A percentile compares a stretch with the other conserved stretches of the same genome.
Evolutionary conservation across 2,888 invertebrate species (phyloP).

Genomic region (Himalopsyche tibetana): DNA sequence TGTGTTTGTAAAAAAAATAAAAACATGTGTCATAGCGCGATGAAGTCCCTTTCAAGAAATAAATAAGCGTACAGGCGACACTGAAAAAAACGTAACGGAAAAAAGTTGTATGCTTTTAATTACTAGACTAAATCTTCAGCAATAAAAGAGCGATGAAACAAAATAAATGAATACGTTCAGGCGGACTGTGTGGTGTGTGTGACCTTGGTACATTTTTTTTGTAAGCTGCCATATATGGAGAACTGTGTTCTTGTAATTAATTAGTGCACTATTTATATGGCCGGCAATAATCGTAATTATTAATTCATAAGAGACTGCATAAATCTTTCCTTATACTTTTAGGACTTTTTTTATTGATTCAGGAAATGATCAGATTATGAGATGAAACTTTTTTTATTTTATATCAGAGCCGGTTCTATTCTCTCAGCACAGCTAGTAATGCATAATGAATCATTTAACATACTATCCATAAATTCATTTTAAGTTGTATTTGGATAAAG

Average conservation of each 20-base stretch:
- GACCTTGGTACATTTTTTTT: constrained; percentile 7
- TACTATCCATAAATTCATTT: too few species aligned
- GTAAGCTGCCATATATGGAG: background rate
- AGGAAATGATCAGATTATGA: constrained; percentile 8
- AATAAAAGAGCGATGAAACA: background rate
- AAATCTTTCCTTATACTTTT: background rate
- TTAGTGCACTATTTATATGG: background rate
- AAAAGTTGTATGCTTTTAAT: constrained; percentile 9
- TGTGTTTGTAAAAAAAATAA: background rate
- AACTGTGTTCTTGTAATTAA: background rate
- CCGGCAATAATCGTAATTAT: constrained; percentile 10
- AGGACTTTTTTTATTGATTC: constrained; percentile 9
- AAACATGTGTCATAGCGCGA: background rate
- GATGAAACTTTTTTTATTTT: constrained; percentile 6
- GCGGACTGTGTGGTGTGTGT: background rate
- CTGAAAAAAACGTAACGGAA: background rate
- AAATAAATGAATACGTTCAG: background rate
- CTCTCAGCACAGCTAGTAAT: too few species aligned
- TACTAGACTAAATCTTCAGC: constrained; percentile 20
- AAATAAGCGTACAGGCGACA: background rate
- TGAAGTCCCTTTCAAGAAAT: constrained; percentile 23
- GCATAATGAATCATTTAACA: too few species aligned
- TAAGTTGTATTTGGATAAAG: too few species aligned
- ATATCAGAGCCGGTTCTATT: too few species aligned
- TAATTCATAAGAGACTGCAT: constrained; percentile 17